phyloP scores from a whole-genome alignment of 2,797 vertebrate species.

The Leptodactylus fallax region DNA sequence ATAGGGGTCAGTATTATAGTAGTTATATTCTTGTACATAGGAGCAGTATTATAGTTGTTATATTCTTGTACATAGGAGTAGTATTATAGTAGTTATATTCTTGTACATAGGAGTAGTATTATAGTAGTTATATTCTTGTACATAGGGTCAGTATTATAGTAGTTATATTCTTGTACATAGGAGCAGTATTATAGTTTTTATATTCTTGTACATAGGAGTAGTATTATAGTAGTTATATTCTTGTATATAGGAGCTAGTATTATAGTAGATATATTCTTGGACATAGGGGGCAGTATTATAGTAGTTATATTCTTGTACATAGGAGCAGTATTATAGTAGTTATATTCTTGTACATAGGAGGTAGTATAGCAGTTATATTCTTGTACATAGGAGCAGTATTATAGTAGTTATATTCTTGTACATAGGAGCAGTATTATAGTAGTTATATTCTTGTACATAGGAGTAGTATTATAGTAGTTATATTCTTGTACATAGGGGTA shows the following conservation, averaged over 20 bases:
- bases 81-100: no score
- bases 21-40: not conserved
- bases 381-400: not conserved
- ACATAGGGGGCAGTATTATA: not conserved
- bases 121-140: not conserved
- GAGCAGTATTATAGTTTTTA: no score
- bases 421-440: not conserved
- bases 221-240: no score
- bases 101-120: not conserved
- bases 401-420: not conserved
- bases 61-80: no score
- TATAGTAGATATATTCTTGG: no score
- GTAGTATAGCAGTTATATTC: no score
- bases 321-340: not conserved
- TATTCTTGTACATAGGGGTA: not conserved
- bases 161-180: not conserved
- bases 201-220: no score
- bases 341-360: no score
- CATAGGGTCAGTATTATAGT: not conserved
- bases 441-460: no score
- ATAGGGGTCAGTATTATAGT: not conserved
- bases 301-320: not conserved
- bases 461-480: not conserved
- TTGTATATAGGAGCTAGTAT: no score
- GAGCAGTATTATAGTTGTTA: not conserved